These are phyloP conservation scores for Ctenosaura bakeri DNA, from an alignment of 2,797 vertebrate species.

Conservation along the genomic window DNA sequence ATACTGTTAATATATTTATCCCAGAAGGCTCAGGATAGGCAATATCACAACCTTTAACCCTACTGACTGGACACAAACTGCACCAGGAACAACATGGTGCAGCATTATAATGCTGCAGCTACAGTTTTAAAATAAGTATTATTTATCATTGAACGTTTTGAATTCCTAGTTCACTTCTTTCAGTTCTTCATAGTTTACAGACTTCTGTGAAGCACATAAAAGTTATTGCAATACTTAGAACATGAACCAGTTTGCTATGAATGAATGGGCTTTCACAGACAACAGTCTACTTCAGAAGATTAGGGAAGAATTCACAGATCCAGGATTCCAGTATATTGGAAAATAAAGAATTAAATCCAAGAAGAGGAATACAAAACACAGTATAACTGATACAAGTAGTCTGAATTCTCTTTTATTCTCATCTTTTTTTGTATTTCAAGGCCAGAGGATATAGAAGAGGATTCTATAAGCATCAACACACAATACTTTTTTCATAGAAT, in stretches of 20 bases:
- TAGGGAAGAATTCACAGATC: background rate
- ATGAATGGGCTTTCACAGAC: background rate
- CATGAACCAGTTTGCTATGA: background rate
- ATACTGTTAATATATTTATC: background rate
- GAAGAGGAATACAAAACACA: background rate
- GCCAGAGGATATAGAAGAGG: background rate
- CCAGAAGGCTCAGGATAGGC: background rate
- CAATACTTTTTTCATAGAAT: background rate
- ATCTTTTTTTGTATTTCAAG: background rate
- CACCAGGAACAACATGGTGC: background rate
- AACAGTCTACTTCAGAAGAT: background rate
- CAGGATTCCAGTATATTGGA: background rate
- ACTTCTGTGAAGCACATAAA: background rate
- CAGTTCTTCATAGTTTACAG: background rate
- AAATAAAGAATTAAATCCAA: background rate
- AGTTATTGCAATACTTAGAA: background rate
- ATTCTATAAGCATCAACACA: background rate
- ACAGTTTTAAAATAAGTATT: background rate
- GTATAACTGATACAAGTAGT: background rate
- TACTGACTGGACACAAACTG: background rate
- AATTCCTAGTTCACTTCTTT: background rate
- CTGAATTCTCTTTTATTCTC: background rate
- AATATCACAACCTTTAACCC: background rate
- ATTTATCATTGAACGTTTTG: background rate
- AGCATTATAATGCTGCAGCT: background rate